Evolutionary conservation across 2,888 invertebrate genomes (phyloP), one percentile per base, ranked within the genome.

Genomic region (Urechis unicinctus): DNA sequence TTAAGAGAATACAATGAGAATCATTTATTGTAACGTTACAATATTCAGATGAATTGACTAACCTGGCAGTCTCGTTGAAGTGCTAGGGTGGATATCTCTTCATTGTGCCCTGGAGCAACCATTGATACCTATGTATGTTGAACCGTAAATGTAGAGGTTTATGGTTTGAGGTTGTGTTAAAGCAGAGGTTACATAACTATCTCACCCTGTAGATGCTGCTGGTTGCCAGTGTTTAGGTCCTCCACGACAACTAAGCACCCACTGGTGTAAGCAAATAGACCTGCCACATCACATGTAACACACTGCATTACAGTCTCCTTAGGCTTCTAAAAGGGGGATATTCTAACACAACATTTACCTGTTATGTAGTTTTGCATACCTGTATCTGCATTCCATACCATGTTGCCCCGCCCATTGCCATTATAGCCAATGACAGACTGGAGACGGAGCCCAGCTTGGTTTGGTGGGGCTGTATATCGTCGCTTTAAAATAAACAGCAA

Each of bases 321-420:
- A n/a, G n/a, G n/a, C n/a, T n/a, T n/a, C n/a, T n/a, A n/a, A n/a
- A n/a, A n/a, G n/a, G n/a, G n/a, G n/a, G n/a, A n/a, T n/a, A n/a
- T n/a, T n/a, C n/a, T n/a, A n/a, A n/a, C n/a, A n/a, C n/a, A n/a
- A n/a, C n/a, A n/a, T n/a, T n/a, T n/a, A n/a, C n/a, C n/a, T n/a
- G n/a, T n/a, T n/a, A n/a, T 26, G 26, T 17, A 21, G 21, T n/a
- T 1, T 5, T 25, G 22, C 41, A 29, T 60, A 74, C 75, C 73
- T 57, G 72, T 68, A 55, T 74, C 72, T 24, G 75, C 68, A 50
- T 74, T 68, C 78, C 78, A 78, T 22, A 74, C 69, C 68, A 78
- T 70, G 62, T 77, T 77, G 49, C 66, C 66, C 48, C 74, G 64
- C 3, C 74, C 76, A 65, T 74, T 74, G 1, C 76, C 76, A 65